Evolutionary conservation across 1,140 invertebrate genomes (phyloP), one percentile per base, ranked within the genome.

Genomic region (Rhopalosiphum padi): DNA sequence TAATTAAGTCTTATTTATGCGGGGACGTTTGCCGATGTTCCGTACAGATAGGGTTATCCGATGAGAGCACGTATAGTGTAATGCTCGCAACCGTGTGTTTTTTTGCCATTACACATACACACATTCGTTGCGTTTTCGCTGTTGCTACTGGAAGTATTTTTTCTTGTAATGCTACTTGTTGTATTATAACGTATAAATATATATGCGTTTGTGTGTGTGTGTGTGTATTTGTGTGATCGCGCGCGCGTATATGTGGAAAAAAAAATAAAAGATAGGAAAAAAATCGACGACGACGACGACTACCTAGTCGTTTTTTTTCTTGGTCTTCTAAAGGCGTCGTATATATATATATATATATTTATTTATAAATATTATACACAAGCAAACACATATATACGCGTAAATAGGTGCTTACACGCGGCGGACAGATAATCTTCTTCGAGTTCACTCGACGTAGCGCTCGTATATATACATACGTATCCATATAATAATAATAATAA

Each of bases 1-100:
- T 92, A 92, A 92, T 92, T 92, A 92, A 92, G 91, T 92, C 91
- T 92, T 92, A 92, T 92, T 92, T 92, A 92, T 92, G 91, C 91
- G 91, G 77, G 91, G 91, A 92, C 68, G 91, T 92, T 92, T 92
- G 91, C 91, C 91, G 91, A 92, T 92, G 77, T 85, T 92, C 77
- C 77, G 91, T 83, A 85, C 68, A 92, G 91, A 92, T 92, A 92
- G 91, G 77, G 91, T 92, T 92, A 92, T 92, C 77, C 91, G 91
- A 92, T n/a, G 46, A 83, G 35, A 85, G 43, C 51, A 23, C 51
- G 77, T 51, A n/a, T 83, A 22, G 46, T 48, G 30, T 48, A 88
- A 55, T 60, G 51, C 48, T 90, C 15, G 43, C 43, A 1, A 85
- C 77, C 37, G 87, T 87, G 35, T 91, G n/a, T 91, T 68, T 91